phyloP scores from a whole-genome alignment of 2,888 invertebrate species.

The Cheilosia pagana region DNA sequence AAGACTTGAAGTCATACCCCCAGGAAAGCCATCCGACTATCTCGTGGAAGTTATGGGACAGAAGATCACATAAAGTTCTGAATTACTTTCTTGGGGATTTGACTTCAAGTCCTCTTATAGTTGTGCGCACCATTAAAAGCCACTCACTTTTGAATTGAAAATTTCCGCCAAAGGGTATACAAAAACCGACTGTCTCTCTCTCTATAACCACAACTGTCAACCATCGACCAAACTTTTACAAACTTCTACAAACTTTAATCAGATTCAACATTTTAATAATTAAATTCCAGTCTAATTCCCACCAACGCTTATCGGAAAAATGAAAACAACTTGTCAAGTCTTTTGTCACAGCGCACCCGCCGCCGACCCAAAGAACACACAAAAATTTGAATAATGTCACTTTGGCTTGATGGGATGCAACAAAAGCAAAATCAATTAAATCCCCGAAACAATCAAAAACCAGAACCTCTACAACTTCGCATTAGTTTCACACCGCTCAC shows the following conservation, averaged over 20 bases:
- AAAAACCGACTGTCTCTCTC: too few species aligned
- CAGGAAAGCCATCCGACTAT: too few species aligned
- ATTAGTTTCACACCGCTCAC: conserved; percentile 16
- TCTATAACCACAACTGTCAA: neutral
- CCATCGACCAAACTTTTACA: neutral
- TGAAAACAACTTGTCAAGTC: neutral
- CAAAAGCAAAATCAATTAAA: conserved; percentile 61
- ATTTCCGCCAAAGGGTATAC: neutral
- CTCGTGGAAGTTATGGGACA: too few species aligned
- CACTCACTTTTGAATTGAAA: neutral
- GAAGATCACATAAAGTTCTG: too few species aligned
- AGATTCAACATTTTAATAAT: conserved; percentile 24
- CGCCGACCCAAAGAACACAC: neutral
- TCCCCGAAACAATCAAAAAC: conserved; percentile 33
- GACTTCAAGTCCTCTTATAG: too few species aligned
- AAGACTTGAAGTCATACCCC: too few species aligned
- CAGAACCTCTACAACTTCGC: conserved; percentile 22
- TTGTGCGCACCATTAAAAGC: too few species aligned
- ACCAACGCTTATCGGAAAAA: conserved; percentile 2
- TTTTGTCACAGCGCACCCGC: neutral
- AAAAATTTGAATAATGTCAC: conserved; percentile 54
- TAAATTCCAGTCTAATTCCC: conserved; percentile 23
- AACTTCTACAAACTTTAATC: conserved; percentile 19
- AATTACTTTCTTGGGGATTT: too few species aligned
- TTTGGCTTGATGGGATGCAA: conserved; percentile 33